Base-by-base conservation (phyloP, 2,888 invertebrate genomes). In the Apotomis betuletana region DNA sequence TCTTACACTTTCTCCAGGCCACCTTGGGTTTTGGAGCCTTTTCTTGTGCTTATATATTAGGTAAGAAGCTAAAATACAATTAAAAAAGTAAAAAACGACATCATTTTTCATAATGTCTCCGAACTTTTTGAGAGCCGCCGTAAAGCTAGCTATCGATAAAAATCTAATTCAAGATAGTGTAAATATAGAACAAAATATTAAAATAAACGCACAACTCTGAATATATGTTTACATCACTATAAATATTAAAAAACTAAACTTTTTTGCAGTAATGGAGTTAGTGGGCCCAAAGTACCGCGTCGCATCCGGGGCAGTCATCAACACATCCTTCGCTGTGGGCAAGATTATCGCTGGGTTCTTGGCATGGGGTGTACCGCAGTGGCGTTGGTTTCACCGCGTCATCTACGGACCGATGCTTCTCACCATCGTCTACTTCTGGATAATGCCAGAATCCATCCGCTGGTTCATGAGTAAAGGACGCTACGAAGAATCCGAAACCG, bases 401-500 rank as follows among this genome's bases (percentile, higher is more conserved):
- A 88, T 96, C 10, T 97, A 97, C 81, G 85, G 94, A 0, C 97
- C 97, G 0, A 94, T 95, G 12, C 84, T 96, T 9, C 79, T 96
- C 0, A 94, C 96, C 52, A 81, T 97, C 46, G 82, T 92, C 6
- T 96, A 96, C 79, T 94, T 95, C 75, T 96, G 96, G 95, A 79
- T 96, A 6, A 88, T 96, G 71, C 94, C 95, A 0, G 96, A 96
- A 85, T 96, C 96, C 3, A 92, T 96, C 0, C 93, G 97, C 69
- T 97, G 97, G 97, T 94, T 96, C 64, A 87, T 97, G 76, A 95
- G 95, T 69, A 95, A 96, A 81, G 95, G 95, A 0, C 93, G 94
- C 67, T 94, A 94, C 72, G 94, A 95, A 13, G 94, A 96, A 76
- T 96, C 96, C 0, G 95, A 95, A 77, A 85, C 85, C n/a, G 94